Evolutionary conservation across 2,113 vertebrate species (phyloP).

Genomic region (Sprattus sprattus): DNA sequence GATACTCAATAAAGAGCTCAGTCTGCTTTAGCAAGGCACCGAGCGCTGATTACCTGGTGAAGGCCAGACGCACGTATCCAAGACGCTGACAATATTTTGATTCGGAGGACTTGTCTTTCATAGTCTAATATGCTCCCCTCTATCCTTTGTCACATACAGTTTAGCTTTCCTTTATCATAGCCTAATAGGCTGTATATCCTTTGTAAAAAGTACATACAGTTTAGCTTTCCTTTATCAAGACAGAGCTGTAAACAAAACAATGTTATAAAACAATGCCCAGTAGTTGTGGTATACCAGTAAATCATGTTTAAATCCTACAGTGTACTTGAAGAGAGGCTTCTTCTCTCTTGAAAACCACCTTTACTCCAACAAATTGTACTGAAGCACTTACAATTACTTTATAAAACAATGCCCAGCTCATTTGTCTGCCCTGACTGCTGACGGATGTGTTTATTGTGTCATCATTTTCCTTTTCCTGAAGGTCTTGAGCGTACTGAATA

Average conservation of each 20-base stretch:
- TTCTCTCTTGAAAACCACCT: background rate
- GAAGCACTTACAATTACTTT: background rate
- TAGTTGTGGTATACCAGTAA: background rate
- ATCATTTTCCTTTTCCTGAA: background rate
- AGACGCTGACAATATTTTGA: slow-evolving; percentile 5
- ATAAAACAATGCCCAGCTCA: background rate
- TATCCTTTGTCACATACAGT: background rate
- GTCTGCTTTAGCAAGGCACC: slow-evolving; percentile 40
- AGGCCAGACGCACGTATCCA: slow-evolving; percentile 41
- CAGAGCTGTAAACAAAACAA: no score
- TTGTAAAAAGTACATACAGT: background rate
- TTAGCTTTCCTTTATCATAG: background rate
- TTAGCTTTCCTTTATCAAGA: background rate
- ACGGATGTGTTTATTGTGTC: background rate
- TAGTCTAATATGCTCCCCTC: background rate
- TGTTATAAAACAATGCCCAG: background rate
- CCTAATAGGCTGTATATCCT: background rate
- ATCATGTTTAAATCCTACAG: background rate
- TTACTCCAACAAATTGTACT: background rate
- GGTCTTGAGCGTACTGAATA: background rate
- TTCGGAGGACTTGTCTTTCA: background rate
- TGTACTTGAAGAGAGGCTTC: background rate
- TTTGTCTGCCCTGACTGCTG: background rate
- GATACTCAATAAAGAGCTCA: slow-evolving; percentile 37
- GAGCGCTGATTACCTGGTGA: slow-evolving; percentile 41